Evolutionary conservation across 2,113 vertebrate genomes (phyloP).

Genomic region (Thamnaconus septentrionalis): DNA sequence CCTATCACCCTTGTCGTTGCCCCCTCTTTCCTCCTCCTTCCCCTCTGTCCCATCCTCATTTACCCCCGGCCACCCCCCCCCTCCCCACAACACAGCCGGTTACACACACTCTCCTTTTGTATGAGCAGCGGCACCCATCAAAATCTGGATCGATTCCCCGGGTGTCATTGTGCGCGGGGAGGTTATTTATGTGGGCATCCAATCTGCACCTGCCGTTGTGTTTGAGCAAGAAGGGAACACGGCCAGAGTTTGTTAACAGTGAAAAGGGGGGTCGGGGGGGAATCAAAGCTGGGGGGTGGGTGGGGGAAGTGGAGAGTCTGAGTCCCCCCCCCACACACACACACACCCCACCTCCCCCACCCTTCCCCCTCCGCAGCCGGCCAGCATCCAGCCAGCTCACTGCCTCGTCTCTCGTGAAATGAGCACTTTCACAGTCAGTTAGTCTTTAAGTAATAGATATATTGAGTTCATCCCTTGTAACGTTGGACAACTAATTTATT

Average conservation of each 20-base stretch:
- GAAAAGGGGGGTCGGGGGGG: constrained; percentile 73
- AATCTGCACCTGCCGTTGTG: constrained; percentile 98
- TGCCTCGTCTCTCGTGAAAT: constrained; percentile 86
- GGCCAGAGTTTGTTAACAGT: constrained; percentile 99
- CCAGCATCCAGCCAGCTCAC: constrained; percentile 74
- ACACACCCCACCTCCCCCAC: constrained; percentile 84
- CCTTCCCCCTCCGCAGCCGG: constrained; percentile 72
- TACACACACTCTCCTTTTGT: constrained; percentile 78
- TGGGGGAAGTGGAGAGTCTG: not conserved
- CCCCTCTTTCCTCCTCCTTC: constrained; percentile 54
- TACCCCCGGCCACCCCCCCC: constrained; percentile 43
- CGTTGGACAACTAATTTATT: constrained; percentile 98
- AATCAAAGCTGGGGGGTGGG: constrained; percentile 3
- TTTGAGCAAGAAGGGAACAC: constrained; percentile 93
- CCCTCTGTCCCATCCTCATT: constrained; percentile 53
- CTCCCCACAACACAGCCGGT: constrained; percentile 10
- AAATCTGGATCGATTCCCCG: constrained; percentile 92
- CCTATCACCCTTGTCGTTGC: constrained; percentile 59
- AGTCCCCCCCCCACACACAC: not conserved
- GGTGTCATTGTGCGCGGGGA: constrained; percentile 89
- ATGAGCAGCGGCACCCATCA: constrained; percentile 89
- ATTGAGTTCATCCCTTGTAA: constrained; percentile 99
- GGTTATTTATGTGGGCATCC: constrained; percentile 99
- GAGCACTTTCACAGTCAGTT: constrained; percentile 98
- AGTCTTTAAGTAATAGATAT: constrained; percentile 99